Percentiles rank a stretch among this genome's conserved stretches.
phyloP scores from a whole-genome alignment of 1,140 invertebrate genomes.

The Lordiphosa collinella region DNA sequence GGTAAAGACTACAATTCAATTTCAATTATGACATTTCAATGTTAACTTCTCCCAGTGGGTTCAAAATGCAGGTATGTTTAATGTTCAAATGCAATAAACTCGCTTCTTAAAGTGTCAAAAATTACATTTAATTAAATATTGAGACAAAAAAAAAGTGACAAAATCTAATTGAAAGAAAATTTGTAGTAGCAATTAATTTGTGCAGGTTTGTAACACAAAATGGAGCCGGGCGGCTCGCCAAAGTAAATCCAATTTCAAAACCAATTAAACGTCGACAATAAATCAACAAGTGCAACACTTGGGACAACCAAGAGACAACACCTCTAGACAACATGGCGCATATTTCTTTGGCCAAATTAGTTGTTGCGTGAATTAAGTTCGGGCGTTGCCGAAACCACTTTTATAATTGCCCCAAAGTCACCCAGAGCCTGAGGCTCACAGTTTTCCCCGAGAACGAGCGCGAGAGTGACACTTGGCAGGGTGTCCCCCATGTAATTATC shows the following conservation, averaged over 20 bases:
- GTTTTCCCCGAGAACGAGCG: neutral
- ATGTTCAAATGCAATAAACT: slow-evolving; percentile 6
- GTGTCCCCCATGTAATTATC: slow-evolving; percentile 6
- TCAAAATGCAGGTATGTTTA: slow-evolving; percentile 1
- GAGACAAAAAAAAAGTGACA: slow-evolving; percentile 45
- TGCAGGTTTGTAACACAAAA: slow-evolving; percentile 13
- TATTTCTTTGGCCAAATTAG: slow-evolving; percentile 64
- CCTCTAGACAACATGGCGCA: slow-evolving; percentile 52
- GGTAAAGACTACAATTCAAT: slow-evolving; percentile 75
- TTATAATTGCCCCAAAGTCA: slow-evolving; percentile 48
- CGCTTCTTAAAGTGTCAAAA: slow-evolving; percentile 35
- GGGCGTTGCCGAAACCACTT: slow-evolving; percentile 44
- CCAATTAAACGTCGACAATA: slow-evolving; percentile 72
- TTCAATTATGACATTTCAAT: slow-evolving; percentile 77
- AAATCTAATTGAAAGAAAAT: slow-evolving; percentile 72
- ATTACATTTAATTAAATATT: slow-evolving; percentile 39
- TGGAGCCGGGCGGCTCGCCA: slow-evolving; percentile 9
- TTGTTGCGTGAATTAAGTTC: slow-evolving; percentile 62
- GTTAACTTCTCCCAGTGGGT: slow-evolving; percentile 42
- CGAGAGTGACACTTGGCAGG: slow-evolving; percentile 7
- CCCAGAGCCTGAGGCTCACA: slow-evolving; percentile 19
- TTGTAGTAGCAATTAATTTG: slow-evolving; percentile 68
- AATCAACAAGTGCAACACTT: slow-evolving; percentile 75
- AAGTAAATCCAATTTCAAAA: slow-evolving; percentile 73
- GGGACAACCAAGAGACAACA: slow-evolving; percentile 56